phyloP scores from a whole-genome alignment of 2,888 invertebrate genomes.

The Carpatolechia fugitivella region DNA sequence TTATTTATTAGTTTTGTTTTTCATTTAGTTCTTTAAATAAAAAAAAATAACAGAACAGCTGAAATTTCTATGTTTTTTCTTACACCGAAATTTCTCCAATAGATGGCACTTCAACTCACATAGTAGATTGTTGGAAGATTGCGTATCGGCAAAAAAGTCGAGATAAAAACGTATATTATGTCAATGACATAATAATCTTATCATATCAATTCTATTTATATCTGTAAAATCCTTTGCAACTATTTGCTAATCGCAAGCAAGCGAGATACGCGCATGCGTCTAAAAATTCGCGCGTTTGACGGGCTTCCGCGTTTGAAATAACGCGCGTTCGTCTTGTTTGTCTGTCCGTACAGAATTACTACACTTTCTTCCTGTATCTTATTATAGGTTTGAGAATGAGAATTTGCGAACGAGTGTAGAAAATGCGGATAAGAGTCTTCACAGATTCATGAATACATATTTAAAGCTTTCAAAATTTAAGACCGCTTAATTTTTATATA shows the following conservation, averaged over 20 bases:
- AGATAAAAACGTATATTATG: background rate
- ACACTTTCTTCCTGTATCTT: slow-evolving; percentile 10
- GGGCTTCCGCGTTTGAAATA: slow-evolving; percentile 36
- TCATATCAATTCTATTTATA: background rate
- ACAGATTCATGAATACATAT: too few relatives aligned
- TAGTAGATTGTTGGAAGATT: too few relatives aligned
- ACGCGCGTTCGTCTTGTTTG: slow-evolving; percentile 7
- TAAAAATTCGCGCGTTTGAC: slow-evolving; percentile 7
- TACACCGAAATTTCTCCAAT: too few relatives aligned
- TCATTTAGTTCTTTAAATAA: too few relatives aligned
- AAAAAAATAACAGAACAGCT: slow-evolving; percentile 17
- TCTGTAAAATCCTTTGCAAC: background rate
- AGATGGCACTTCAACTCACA: too few relatives aligned
- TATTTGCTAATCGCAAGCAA: background rate
- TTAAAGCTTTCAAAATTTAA: too few relatives aligned
- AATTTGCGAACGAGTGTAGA: too few relatives aligned
- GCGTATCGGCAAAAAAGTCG: background rate
- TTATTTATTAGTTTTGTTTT: too few relatives aligned
- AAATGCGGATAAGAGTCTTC: background rate
- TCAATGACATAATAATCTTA: too few relatives aligned
- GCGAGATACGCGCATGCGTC: background rate
- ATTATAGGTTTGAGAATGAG: background rate
- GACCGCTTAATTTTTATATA: too few relatives aligned
- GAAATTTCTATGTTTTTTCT: background rate
- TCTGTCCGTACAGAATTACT: slow-evolving; percentile 6